Base-by-base conservation (phyloP, 2,888 invertebrate genomes). In the Drosophila meridiana region DNA sequence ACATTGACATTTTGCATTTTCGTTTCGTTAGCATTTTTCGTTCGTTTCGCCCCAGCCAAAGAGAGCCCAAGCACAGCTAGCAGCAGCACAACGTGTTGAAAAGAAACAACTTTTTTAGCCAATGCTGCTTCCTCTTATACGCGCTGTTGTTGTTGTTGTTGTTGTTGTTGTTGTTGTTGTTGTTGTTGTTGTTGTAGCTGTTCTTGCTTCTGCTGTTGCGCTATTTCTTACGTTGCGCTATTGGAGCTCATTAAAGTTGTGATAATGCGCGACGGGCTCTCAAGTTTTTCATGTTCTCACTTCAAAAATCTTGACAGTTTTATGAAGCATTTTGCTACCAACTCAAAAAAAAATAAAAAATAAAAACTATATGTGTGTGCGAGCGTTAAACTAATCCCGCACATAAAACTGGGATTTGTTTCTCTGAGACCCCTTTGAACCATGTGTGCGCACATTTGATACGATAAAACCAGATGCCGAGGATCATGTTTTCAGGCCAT, bases 1-100 rank as follows among this genome's bases (percentile, higher is more conserved):
- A 91, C 91, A 92, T 92, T 92, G 91, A 92, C 91, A 92, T 92
- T 92, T 92, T 90, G 91, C 92, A 87, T 85, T 91, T 90, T 86
- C 83, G 89, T 91, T 92, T 91, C 90, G 89, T 87, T 89, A 80
- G 82, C 88, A 80, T 83, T 88, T 90, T 92, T 92, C 90, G 86
- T 73, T 91, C 79, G 89, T 82, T 80, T 83, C 83, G 74, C 80
- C 53, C 48, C 65, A 70, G 56, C 73, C 57, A 45, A 50, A 76
- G 78, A 76, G 76, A 63, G 72, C 58, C 34, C 28, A 20, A 61
- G 47, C 40, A 34, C 58, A n/a, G 20, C 20, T 20, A 50, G 50
- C 30, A 48, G n/a, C 32, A 30, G 30, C 60, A 69, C 80, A 80
- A 76, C 72, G 76, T 71, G 78, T 78, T 76, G 80, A 68, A 76